These are phyloP conservation scores for Cyphomyrus discorhynchus DNA, from an alignment of 2,113 vertebrate genomes.

Conservation along the genomic window DNA sequence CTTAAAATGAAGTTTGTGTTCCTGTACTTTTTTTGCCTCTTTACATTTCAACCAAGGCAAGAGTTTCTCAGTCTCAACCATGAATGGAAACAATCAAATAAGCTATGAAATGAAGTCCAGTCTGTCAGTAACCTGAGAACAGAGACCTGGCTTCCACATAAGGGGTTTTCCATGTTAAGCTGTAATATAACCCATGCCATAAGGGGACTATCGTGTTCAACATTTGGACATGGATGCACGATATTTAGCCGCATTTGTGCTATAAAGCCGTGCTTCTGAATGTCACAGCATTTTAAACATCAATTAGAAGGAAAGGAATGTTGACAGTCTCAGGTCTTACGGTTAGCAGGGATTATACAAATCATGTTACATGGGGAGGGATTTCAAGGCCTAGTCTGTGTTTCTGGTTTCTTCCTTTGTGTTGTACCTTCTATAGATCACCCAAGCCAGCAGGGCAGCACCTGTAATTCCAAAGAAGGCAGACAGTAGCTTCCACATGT, in stretches of 20 bases:
- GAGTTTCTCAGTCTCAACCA: not conserved
- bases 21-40: not conserved
- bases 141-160: not conserved
- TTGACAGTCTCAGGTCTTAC: not conserved
- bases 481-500: conserved; percentile 53
- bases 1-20: not conserved
- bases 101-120: not conserved
- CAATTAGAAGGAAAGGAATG: not conserved
- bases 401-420: conserved; percentile 28
- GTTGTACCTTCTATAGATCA: conserved; percentile 27
- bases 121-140: not conserved
- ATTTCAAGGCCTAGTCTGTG: conserved; percentile 19
- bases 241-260: not conserved
- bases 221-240: not conserved
- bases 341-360: not conserved
- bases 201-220: not conserved
- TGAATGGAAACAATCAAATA: not conserved
- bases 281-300: not conserved
- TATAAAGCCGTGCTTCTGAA: not conserved
- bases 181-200: not conserved
- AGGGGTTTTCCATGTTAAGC: not conserved
- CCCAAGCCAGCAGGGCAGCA: conserved; percentile 34
- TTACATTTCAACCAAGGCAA: not conserved
- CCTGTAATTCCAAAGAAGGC: conserved; percentile 48
- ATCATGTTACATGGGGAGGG: not conserved